Evolutionary conservation across 2,797 vertebrate genomes (phyloP).

Genomic region (Pangasius macronema): DNA sequence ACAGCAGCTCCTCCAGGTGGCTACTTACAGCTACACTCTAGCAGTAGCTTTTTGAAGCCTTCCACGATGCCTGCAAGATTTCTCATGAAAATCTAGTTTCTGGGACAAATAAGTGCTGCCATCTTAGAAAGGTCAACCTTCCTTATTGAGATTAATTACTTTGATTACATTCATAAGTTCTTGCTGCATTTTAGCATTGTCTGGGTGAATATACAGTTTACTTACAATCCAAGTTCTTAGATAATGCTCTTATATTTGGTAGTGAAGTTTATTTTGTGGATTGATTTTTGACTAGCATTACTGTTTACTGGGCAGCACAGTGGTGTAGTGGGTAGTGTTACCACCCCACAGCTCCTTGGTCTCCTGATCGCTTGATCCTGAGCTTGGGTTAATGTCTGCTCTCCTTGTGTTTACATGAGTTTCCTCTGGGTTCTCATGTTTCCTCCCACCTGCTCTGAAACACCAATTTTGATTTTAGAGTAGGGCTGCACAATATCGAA

Average conservation of each 20-base stretch:
- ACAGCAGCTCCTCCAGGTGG: slow-evolving; percentile 22
- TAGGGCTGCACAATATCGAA: no score
- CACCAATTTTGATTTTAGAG: background rate
- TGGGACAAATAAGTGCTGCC: background rate
- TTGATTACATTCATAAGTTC: background rate
- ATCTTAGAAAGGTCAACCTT: slow-evolving; percentile 9
- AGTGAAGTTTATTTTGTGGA: background rate
- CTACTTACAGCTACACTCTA: background rate
- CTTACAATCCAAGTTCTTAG: background rate
- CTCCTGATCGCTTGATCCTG: no score
- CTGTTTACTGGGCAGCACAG: no score
- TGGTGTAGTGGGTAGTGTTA: no score
- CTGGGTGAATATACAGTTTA: background rate
- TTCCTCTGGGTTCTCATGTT: background rate
- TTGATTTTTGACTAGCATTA: background rate
- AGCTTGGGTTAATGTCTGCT: no score
- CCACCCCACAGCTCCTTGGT: no score
- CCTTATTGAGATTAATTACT: background rate
- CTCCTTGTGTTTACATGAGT: background rate
- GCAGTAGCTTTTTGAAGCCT: background rate
- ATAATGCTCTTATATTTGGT: background rate
- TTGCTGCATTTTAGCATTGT: background rate
- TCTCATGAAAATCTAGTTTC: background rate
- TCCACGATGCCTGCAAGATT: background rate
- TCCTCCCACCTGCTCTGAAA: background rate